Base-by-base conservation (phyloP, 2,797 vertebrate species). In the Myotis vivesi region DNA sequence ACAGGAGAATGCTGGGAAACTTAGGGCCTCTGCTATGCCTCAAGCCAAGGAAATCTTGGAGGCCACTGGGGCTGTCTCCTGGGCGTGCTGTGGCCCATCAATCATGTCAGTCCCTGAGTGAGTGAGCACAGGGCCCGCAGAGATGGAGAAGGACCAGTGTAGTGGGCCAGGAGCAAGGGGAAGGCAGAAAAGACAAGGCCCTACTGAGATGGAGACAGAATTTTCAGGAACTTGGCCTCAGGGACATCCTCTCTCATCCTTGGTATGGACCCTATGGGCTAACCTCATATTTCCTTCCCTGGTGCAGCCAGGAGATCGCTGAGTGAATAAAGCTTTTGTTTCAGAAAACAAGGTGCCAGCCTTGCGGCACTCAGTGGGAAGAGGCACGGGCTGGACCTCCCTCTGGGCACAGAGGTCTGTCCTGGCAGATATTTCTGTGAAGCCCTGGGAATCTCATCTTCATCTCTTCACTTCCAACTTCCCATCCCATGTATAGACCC, bases 21-120 rank as follows among this genome's bases (percentile, higher is more conserved):
- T n/a, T n/a, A 49, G 30, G 44, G 30, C 23, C 71, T 64, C 72
- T 0, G 0, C 46, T 82, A 22, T 66, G 8, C n/a, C 38, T 90
- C 46, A 89, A 91, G 80, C 41, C 71, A 84, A 83, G 79, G 46
- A 94, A 89, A 94, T 2, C 92, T 68, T 86, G 38, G 80, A 72
- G 49, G 49, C 5, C 6, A 0, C 38, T 57, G 8, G 28, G 30
- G 33, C 49, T 76, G 3, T 55, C 81, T 90, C 55, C 51, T 80
- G 66, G 81, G 71, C n/a, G 69, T 69, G 51, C 69, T 0, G 0
- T 5, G 57, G 22, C 62, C 19, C 57, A 46, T 55, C 69, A n/a
- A 69, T 83, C 71, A 49, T 20, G 49, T 71, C n/a, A 19, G 64
- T 33, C 10, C 1, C 51, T 44, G 46, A 57, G 20, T 16, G 1